These are phyloP conservation scores for Anoncus sp. DNA, from an alignment of 2,888 invertebrate species.

Conservation along the genomic window DNA sequence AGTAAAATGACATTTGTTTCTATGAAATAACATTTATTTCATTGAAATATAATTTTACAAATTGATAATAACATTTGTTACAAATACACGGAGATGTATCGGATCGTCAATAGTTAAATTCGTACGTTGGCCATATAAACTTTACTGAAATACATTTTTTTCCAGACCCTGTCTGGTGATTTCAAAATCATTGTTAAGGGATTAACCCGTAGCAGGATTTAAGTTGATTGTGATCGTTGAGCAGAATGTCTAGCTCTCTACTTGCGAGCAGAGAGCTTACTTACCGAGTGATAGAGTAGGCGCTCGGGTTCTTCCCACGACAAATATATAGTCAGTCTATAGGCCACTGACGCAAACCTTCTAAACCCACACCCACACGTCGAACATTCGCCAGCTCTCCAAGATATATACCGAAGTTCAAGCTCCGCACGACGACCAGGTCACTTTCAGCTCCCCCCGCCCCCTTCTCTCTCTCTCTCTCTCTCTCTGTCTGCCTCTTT, in stretches of 20 bases:
- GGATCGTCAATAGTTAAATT: neutral
- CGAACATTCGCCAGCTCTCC: conserved; percentile 26
- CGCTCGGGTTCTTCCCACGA: conserved; percentile 31
- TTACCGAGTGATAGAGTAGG: conserved; percentile 20
- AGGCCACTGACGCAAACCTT: conserved; percentile 31
- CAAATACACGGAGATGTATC: neutral
- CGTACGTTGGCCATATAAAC: neutral
- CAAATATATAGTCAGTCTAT: conserved; percentile 20
- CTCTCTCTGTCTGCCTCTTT: conserved; percentile 11
- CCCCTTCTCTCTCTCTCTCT: conserved; percentile 11
- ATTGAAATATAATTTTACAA: no score
- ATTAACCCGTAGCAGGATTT: conserved; percentile 24
- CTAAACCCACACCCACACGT: conserved; percentile 44
- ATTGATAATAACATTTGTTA: no score
- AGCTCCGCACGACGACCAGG: conserved; percentile 28
- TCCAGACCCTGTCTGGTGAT: neutral
- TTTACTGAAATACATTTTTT: neutral
- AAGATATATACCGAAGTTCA: conserved; percentile 29
- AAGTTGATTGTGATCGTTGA: conserved; percentile 43
- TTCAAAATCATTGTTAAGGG: conserved; percentile 3
- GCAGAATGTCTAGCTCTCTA: conserved; percentile 19
- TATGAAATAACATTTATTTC: no score
- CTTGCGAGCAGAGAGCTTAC: conserved; percentile 16
- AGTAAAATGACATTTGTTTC: neutral
- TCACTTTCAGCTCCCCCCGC: conserved; percentile 25